Evolutionary conservation across 2,888 invertebrate genomes (phyloP).

Genomic region (Drosophila pullipes): DNA sequence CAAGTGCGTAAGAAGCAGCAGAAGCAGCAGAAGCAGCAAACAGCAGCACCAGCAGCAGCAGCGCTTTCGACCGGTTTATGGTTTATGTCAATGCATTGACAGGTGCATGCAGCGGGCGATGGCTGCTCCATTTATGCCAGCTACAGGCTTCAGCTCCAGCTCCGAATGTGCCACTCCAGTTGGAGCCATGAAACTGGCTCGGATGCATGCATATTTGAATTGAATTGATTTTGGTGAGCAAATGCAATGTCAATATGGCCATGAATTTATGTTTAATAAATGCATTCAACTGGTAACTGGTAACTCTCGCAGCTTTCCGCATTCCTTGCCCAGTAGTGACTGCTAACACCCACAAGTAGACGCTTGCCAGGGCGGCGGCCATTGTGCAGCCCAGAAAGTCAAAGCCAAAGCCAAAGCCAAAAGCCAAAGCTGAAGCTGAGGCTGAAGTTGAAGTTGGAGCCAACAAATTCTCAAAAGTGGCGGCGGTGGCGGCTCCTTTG

Average conservation of each 20-base stretch:
- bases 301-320: conserved; percentile 59
- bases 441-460: conserved; percentile 12
- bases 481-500: conserved; percentile 70
- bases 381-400: conserved; percentile 37
- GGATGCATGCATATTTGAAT: conserved; percentile 57
- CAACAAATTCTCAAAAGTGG: conserved; percentile 46
- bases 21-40: conserved; percentile 10
- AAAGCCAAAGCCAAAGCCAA: conserved; percentile 24
- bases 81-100: conserved; percentile 81
- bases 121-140: conserved; percentile 73
- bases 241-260: conserved; percentile 56
- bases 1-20: conserved; percentile 75
- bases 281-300: conserved; percentile 45
- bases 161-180: conserved; percentile 14
- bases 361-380: conserved; percentile 34
- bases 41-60: conserved; percentile 36
- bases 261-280: conserved; percentile 78
- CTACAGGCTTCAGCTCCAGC: conserved; percentile 3
- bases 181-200: conserved; percentile 44
- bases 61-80: conserved; percentile 71
- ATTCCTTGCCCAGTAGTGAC: conserved; percentile 62
- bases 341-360: conserved; percentile 62
- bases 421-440: conserved; percentile 16
- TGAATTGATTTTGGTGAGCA: conserved; percentile 66
- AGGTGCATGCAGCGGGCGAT: conserved; percentile 68